phyloP scores from a whole-genome alignment of 1,140 invertebrate genomes.

The Megathymus violae region DNA sequence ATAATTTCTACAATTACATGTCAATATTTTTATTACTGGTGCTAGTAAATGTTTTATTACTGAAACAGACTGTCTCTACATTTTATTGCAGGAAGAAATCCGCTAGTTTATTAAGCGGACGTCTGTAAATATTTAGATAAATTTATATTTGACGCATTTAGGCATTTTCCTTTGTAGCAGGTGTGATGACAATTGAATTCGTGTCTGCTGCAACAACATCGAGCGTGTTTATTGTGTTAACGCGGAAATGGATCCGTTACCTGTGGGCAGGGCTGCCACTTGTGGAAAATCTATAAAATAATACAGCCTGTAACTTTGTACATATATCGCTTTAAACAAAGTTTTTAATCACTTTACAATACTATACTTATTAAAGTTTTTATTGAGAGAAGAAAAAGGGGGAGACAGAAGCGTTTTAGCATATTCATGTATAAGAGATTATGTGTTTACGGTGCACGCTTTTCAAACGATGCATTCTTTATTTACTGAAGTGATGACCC shows the following conservation, averaged over 20 bases:
- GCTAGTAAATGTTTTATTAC: background rate
- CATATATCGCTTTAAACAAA: too few species aligned
- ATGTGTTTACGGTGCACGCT: too few species aligned
- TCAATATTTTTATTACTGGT: background rate
- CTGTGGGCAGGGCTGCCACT: background rate
- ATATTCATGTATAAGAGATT: too few species aligned
- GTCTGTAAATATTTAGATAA: conserved; percentile 2
- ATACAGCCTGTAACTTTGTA: too few species aligned
- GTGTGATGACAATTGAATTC: too few species aligned
- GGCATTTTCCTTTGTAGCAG: conserved; percentile 6
- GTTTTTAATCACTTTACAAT: too few species aligned
- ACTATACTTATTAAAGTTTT: too few species aligned
- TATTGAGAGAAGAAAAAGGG: too few species aligned
- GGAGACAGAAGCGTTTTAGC: too few species aligned
- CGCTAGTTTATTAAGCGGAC: conserved; percentile 2
- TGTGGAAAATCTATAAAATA: too few species aligned
- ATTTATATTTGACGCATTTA: conserved; percentile 1
- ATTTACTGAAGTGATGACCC: too few species aligned
- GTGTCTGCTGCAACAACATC: conserved; percentile 25
- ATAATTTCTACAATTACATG: background rate
- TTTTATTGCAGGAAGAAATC: background rate
- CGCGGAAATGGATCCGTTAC: conserved; percentile 35
- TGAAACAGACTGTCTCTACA: background rate
- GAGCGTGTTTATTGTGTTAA: conserved; percentile 38
- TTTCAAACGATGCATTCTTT: too few species aligned